phyloP scores from a whole-genome alignment of 2,888 invertebrate genomes.

The Hirudinaria manillensis region DNA sequence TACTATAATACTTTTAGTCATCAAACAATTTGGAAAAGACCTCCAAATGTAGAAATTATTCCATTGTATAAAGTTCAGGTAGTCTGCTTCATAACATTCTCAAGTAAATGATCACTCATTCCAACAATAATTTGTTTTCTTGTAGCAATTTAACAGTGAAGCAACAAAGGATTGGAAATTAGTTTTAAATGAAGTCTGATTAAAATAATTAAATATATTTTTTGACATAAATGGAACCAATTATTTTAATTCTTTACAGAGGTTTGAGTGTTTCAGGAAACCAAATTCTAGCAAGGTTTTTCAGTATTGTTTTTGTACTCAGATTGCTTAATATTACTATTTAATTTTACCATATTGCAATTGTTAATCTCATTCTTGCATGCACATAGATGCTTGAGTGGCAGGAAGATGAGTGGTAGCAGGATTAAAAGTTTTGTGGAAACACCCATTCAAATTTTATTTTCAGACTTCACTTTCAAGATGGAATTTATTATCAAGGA shows the following conservation, averaged over 20 bases:
- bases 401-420: no score
- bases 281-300: neutral
- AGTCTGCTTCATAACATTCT: neutral
- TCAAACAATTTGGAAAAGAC: slow-evolving; percentile 11
- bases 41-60: slow-evolving; percentile 4
- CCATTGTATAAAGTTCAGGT: slow-evolving; percentile 21
- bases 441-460: neutral
- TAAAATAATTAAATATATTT: neutral
- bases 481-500: slow-evolving; percentile 7
- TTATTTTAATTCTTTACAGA: slow-evolving; percentile 3
- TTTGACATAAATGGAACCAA: neutral
- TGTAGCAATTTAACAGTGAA: slow-evolving; percentile 5
- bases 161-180: slow-evolving; percentile 3
- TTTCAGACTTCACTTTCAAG: slow-evolving; percentile 7
- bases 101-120: neutral
- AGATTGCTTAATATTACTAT: neutral
- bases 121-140: no score
- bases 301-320: neutral
- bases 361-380: no score
- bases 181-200: neutral
- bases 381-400: no score
- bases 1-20: slow-evolving; percentile 12
- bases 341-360: no score
- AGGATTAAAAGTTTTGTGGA: neutral
- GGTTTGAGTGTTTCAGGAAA: neutral